A percentile compares a stretch with the other conserved stretches of the same genome.
phyloP scores from a whole-genome alignment of 1,140 invertebrate species.

The Lamellibrachia luymesi region DNA sequence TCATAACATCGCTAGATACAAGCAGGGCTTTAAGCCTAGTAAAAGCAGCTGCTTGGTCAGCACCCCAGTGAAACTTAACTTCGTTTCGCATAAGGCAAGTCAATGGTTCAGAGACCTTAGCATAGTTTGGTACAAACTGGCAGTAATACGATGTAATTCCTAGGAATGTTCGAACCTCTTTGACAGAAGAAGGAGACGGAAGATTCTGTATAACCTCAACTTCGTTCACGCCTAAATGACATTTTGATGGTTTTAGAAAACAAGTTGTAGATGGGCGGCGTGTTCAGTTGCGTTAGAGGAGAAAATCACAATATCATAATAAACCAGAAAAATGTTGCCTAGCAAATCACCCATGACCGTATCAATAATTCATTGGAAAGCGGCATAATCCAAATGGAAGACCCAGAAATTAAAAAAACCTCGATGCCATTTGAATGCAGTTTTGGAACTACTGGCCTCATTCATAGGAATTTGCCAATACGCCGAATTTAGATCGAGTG shows the following conservation, averaged over 20 bases:
- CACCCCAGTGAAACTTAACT: neutral
- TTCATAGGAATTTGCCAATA: slow-evolving; percentile 20
- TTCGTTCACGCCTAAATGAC: slow-evolving; percentile 44
- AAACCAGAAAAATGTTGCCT: slow-evolving; percentile 43
- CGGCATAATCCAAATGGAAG: slow-evolving; percentile 22
- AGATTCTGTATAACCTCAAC: slow-evolving; percentile 2
- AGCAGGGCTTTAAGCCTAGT: neutral
- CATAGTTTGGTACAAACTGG: slow-evolving; percentile 19
- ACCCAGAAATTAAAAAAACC: slow-evolving; percentile 7
- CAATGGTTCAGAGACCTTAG: slow-evolving; percentile 17
- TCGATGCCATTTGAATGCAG: slow-evolving; percentile 13
- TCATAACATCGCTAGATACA: neutral
- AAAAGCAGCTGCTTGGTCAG: neutral
- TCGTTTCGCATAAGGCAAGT: slow-evolving; percentile 12
- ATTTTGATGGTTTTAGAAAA: slow-evolving; percentile 57
- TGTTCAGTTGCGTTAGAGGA: slow-evolving; percentile 52
- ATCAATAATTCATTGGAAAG: slow-evolving; percentile 18
- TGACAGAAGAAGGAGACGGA: slow-evolving; percentile 14
- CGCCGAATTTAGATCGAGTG: slow-evolving; percentile 7
- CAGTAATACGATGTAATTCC: slow-evolving; percentile 25
- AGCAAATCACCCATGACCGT: slow-evolving; percentile 11
- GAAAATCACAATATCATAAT: slow-evolving; percentile 59
- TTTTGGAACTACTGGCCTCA: neutral
- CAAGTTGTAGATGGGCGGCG: slow-evolving; percentile 42
- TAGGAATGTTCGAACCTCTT: slow-evolving; percentile 17